These are phyloP conservation scores for Pyrochroa serraticornis DNA, from an alignment of 2,888 invertebrate species.

Conservation along the genomic window DNA sequence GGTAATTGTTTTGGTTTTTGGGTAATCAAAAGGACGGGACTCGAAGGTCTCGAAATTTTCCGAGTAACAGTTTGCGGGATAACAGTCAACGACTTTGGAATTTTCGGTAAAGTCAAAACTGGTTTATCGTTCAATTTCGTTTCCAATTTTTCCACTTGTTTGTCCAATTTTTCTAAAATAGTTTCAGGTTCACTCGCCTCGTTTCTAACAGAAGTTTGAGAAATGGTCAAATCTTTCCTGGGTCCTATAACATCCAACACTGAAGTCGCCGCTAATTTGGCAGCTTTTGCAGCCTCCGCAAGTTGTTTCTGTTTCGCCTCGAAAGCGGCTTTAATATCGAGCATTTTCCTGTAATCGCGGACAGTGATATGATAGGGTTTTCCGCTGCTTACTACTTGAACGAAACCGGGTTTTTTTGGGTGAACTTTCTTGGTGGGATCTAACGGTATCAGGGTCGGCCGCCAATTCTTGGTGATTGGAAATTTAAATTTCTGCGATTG, in stretches of 20 bases:
- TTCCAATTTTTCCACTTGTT: conserved; percentile 58
- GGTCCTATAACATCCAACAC: conserved; percentile 46
- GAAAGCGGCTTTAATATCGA: conserved; percentile 69
- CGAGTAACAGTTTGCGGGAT: conserved; percentile 69
- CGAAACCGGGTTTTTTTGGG: conserved; percentile 63
- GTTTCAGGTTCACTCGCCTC: conserved; percentile 42
- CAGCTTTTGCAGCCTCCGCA: conserved; percentile 56
- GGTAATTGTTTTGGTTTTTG: conserved; percentile 37
- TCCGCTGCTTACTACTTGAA: conserved; percentile 79
- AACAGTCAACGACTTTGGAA: conserved; percentile 81
- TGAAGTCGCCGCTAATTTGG: conserved; percentile 37
- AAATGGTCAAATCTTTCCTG: conserved; percentile 47
- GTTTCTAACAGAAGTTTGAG: conserved; percentile 45
- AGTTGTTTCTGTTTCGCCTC: conserved; percentile 61
- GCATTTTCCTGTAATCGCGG: conserved; percentile 81
- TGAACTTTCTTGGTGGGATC: conserved; percentile 50
- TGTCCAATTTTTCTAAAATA: conserved; percentile 58
- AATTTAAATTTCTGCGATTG: conserved; percentile 58
- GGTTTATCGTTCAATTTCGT: conserved; percentile 53
- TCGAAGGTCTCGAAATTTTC: conserved; percentile 49
- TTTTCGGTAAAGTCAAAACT: conserved; percentile 71
- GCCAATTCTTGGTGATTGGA: conserved; percentile 70
- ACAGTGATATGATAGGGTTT: conserved; percentile 80
- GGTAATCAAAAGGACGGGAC: conserved; percentile 51
- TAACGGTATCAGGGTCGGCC: conserved; percentile 74